Evolutionary conservation across 2,113 vertebrate genomes (phyloP), one percentile per base, ranked within the genome.

Genomic region (Ciconia maguari): DNA sequence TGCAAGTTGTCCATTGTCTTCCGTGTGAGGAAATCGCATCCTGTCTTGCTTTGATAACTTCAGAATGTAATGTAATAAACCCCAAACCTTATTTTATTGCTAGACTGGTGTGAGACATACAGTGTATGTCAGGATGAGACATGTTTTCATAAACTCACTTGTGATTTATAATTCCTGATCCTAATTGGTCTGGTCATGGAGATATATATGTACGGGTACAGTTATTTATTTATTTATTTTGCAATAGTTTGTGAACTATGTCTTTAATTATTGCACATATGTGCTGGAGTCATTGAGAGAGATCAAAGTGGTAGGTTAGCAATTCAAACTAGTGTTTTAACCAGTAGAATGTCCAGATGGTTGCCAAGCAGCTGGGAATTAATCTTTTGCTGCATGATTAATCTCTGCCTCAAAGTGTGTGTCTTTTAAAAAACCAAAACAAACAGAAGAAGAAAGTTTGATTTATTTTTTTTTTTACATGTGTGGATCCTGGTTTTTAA

Each of bases 181-280:
- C 82, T 91, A 90, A 83, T 95, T 91, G 57, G 58, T 75, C 81
- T 92, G 75, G 54, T 76, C 81, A 25, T 75, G 83, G 75, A 44
- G 93, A 51, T 66, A 42, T n/a, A 75, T 34, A n/a, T 3, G 55
- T 81, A 24, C 48, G 24, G 42, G 69, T 51, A 64, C 42, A 71
- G 74, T 85, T 89, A 57, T n/a, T 94, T 95, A 42, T 91, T 87
- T 94, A 6, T 34, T 89, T 81, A 38, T 69, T 83, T 77, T 49
- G 55, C 74, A 85, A 21, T 69, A 68, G 69, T 95, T 93, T 58
- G 81, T 77, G 94, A 87, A 93, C 91, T 91, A 1, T 96, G 92
- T 95, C 96, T 97, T 97, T 97, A 97, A 97, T 97, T 97, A 97
- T 93, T 94, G 86, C 94, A 93, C 95, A 96, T 96, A 94, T 96